Evolutionary conservation across 2,888 invertebrate species (phyloP).

Genomic region (Digitonthophagus gazella): DNA sequence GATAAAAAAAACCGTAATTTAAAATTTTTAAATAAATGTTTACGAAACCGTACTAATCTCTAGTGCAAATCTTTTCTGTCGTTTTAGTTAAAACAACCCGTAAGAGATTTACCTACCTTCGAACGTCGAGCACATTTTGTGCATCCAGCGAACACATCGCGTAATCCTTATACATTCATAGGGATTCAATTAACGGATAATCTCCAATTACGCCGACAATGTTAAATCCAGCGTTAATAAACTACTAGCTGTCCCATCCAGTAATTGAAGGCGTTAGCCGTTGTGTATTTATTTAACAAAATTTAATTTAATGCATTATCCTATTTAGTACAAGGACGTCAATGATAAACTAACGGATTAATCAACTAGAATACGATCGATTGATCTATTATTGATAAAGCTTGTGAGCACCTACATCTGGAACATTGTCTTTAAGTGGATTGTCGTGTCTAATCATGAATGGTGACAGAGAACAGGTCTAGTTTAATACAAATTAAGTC

Average conservation of each 20-base stretch:
- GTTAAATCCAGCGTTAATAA: background rate
- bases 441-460: constrained; percentile 44
- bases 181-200: background rate
- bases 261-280: background rate
- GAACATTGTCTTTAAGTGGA: constrained; percentile 41
- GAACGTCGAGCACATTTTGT: background rate
- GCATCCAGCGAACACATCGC: background rate
- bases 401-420: constrained; percentile 40
- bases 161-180: background rate
- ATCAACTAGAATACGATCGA: too few relatives aligned
- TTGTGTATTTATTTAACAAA: background rate
- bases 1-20: too few relatives aligned
- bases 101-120: background rate
- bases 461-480: constrained; percentile 39
- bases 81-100: background rate
- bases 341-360: background rate
- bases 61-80: background rate
- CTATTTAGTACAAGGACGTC: background rate
- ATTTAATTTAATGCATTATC: background rate
- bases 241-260: background rate
- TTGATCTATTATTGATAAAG: too few relatives aligned
- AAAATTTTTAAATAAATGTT: too few relatives aligned
- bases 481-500: constrained; percentile 28
- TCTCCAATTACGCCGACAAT: background rate
- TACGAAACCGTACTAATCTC: too few relatives aligned